Conservation (phyloP, 2,888 invertebrate species). For the Drosophila mettleri region DNA sequence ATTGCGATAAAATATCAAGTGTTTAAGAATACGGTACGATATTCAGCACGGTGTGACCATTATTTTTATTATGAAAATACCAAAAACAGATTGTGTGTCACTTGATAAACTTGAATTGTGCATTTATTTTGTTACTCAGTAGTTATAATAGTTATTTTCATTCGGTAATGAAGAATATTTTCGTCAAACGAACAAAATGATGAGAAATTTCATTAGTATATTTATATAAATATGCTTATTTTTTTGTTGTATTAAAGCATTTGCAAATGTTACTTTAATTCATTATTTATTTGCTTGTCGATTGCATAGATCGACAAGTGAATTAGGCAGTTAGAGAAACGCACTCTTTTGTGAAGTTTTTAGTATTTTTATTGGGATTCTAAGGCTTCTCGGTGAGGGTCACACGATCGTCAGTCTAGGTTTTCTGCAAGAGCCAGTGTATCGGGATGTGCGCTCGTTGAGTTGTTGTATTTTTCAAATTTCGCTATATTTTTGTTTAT, state of each 20-base stretch:
- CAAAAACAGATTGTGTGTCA: background rate
- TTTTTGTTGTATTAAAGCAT: too few species aligned
- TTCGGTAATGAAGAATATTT: too few species aligned
- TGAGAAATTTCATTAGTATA: too few species aligned
- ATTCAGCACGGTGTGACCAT: background rate
- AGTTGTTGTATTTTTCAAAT: background rate
- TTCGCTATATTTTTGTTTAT: slow-evolving; percentile 16
- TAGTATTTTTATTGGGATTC: slow-evolving; percentile 25
- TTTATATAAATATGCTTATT: too few species aligned
- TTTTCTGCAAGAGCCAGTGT: slow-evolving; percentile 29
- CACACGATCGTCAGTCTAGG: slow-evolving; percentile 40
- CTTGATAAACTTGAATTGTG: too few species aligned
- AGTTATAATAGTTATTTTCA: too few species aligned
- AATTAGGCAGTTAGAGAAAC: background rate
- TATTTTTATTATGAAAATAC: background rate
- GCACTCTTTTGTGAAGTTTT: background rate
- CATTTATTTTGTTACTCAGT: too few species aligned
- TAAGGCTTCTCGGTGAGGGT: slow-evolving; percentile 9
- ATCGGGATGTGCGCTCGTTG: slow-evolving; percentile 3
- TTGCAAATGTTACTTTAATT: too few species aligned
- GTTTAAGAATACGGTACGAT: background rate
- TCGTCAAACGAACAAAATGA: too few species aligned
- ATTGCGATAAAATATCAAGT: too few species aligned
- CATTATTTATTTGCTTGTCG: too few species aligned
- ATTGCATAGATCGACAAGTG: background rate